Evolutionary conservation across 2,888 invertebrate species (phyloP).

Genomic region (Acrocyrtus sp.): DNA sequence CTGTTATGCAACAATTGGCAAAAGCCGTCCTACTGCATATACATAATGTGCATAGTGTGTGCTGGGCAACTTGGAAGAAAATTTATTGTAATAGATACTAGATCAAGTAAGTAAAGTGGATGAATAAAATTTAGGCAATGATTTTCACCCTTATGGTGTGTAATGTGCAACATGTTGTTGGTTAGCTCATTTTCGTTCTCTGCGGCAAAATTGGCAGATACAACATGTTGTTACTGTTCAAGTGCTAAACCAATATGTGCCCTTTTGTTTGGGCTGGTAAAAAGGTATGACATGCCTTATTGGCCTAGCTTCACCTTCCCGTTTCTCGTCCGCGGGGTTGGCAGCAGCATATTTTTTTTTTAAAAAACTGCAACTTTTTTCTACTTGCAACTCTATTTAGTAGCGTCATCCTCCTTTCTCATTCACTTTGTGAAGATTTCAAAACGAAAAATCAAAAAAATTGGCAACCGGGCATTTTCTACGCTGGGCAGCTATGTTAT

Average conservation of each 20-base stretch:
- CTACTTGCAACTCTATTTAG: slow-evolving; percentile 43
- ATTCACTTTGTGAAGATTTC: no score
- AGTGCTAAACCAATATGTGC: slow-evolving; percentile 36
- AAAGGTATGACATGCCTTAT: slow-evolving; percentile 28
- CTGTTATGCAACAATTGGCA: slow-evolving; percentile 48
- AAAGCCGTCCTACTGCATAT: slow-evolving; percentile 20
- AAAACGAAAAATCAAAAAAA: no score
- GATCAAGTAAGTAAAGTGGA: neutral
- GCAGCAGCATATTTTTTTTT: neutral
- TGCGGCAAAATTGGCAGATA: slow-evolving; percentile 23
- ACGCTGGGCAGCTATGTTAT: slow-evolving; percentile 8
- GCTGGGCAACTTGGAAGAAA: neutral
- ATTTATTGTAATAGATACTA: neutral
- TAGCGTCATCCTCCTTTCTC: no score
- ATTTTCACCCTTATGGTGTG: neutral
- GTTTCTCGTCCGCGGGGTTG: slow-evolving; percentile 31
- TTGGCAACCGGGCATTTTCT: slow-evolving; percentile 42
- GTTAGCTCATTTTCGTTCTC: neutral
- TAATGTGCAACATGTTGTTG: slow-evolving; percentile 20
- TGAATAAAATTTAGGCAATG: no score
- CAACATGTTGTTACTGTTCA: neutral
- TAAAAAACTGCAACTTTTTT: neutral
- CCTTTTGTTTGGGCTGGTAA: slow-evolving; percentile 11
- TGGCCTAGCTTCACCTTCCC: slow-evolving; percentile 51
- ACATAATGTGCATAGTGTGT: no score